phyloP scores from a whole-genome alignment of 1,140 invertebrate genomes.

The Orussus abietinus region DNA sequence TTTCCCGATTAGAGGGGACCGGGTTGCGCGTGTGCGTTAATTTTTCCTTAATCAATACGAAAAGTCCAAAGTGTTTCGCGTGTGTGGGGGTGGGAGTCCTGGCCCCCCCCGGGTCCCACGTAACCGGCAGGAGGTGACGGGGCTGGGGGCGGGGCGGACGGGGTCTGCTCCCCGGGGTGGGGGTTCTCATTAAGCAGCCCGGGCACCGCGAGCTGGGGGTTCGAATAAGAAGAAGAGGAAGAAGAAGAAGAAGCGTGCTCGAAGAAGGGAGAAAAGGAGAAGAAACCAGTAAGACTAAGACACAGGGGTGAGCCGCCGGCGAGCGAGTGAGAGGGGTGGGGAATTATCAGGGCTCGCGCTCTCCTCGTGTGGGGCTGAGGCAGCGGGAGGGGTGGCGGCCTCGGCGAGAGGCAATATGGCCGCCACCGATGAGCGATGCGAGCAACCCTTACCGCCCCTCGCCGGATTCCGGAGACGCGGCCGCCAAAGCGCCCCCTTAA shows the following conservation, averaged over 20 bases:
- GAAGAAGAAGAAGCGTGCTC: conserved; percentile 34
- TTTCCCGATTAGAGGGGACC: no score
- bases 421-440: conserved; percentile 51
- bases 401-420: conserved; percentile 47
- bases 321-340: conserved; percentile 10
- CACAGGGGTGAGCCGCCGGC: conserved; percentile 18
- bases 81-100: conserved; percentile 33
- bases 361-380: conserved; percentile 22
- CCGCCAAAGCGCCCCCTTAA: background rate
- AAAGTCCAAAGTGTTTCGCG: conserved; percentile 50
- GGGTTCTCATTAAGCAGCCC: conserved; percentile 54
- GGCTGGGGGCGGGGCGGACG: background rate
- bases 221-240: conserved; percentile 45
- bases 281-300: conserved; percentile 44
- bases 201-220: conserved; percentile 43
- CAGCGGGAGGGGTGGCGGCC: conserved; percentile 15
- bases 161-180: conserved; percentile 33
- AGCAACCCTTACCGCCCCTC: conserved; percentile 47
- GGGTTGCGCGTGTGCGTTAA: no score
- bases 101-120: background rate
- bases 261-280: conserved; percentile 43
- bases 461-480: conserved; percentile 9
- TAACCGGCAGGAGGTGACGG: conserved; percentile 19
- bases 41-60: conserved; percentile 49
- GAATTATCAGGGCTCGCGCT: conserved; percentile 44